phyloP scores from a whole-genome alignment of 2,888 invertebrate genomes.

The Leptothorax acervorum region DNA sequence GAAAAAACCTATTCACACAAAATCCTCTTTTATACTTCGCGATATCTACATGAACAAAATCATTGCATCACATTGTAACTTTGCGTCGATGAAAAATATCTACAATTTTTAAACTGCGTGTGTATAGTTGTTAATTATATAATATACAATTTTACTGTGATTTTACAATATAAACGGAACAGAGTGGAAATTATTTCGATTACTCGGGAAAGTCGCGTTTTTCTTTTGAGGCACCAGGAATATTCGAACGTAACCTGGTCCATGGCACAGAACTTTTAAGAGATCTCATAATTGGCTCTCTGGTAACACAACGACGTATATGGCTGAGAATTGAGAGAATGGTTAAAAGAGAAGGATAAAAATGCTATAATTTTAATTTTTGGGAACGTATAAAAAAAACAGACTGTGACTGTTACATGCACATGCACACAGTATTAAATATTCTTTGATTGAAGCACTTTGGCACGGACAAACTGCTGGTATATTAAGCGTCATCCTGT shows the following conservation, averaged over 20 bases:
- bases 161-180: conserved; percentile 81
- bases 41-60: conserved; percentile 86
- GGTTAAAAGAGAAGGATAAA: conserved; percentile 55
- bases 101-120: conserved; percentile 78
- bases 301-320: conserved; percentile 70
- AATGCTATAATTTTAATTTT: conserved; percentile 36
- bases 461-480: conserved; percentile 74
- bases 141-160: conserved; percentile 79
- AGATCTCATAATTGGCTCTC: conserved; percentile 64
- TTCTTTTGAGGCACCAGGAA: conserved; percentile 65
- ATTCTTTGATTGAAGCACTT: conserved; percentile 71
- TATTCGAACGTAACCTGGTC: conserved; percentile 63
- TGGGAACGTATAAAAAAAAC: conserved; percentile 45
- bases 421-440: conserved; percentile 40
- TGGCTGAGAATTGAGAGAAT: conserved; percentile 66
- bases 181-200: conserved; percentile 62
- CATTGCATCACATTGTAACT: conserved; percentile 84
- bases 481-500: conserved; percentile 48
- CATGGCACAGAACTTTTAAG: conserved; percentile 71
- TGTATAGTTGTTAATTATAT: conserved; percentile 77
- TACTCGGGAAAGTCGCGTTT: conserved; percentile 57
- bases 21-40: conserved; percentile 82
- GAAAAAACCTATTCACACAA: conserved; percentile 86
- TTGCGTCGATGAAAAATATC: conserved; percentile 83
- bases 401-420: conserved; percentile 48